Percentiles rank a stretch among this genome's conserved stretches.
Evolutionary conservation across 1,140 invertebrate species (phyloP).

Genomic region (Anthonomus grandis): DNA sequence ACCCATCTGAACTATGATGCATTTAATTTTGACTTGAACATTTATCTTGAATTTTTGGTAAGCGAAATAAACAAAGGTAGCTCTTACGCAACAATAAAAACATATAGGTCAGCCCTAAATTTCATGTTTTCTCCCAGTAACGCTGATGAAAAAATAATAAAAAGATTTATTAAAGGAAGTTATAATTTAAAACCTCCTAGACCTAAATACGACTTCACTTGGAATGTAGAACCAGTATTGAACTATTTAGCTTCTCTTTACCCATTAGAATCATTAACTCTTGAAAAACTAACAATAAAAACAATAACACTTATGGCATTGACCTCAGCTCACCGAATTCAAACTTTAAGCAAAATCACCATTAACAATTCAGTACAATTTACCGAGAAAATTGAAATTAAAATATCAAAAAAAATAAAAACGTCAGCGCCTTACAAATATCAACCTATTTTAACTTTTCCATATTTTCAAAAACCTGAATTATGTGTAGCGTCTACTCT

Average conservation of each 20-base stretch:
- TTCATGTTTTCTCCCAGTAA: not conserved
- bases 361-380: not conserved
- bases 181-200: too few species aligned
- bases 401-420: not conserved
- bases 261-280: not conserved
- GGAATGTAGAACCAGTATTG: too few species aligned
- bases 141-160: not conserved
- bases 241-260: too few species aligned
- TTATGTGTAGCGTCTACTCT: not conserved
- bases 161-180: too few species aligned
- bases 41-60: not conserved
- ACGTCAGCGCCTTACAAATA: conserved; percentile 1
- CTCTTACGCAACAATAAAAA: not conserved
- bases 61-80: too few species aligned
- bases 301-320: conserved; percentile 3
- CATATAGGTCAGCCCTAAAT: not conserved
- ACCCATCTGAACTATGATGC: too few species aligned
- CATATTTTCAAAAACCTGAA: not conserved
- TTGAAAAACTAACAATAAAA: conserved; percentile 2
- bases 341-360: not conserved
- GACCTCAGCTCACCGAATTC: not conserved
- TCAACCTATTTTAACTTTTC: not conserved
- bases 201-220: too few species aligned
- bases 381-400: not conserved
- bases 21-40: too few species aligned